Percentiles rank a stretch among this genome's conserved stretches.
Evolutionary conservation across 2,888 invertebrate species (phyloP).

Genomic region (Tenthredo distinguenda): DNA sequence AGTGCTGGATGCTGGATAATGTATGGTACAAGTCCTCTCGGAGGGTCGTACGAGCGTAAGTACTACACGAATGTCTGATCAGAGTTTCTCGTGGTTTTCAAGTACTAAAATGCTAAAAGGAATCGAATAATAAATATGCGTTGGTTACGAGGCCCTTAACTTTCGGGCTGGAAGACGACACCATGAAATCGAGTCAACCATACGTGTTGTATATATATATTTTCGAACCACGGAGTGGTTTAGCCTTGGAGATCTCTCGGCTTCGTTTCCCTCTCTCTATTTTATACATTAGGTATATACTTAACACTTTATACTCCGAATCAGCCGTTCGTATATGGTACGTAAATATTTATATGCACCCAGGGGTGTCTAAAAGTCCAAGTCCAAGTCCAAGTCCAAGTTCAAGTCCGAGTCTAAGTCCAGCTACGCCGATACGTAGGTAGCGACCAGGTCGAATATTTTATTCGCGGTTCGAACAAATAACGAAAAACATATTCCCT

Average conservation of each 20-base stretch:
- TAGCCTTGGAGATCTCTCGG: not conserved
- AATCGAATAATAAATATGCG: conserved; percentile 24
- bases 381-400: not conserved
- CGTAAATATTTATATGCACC: not conserved
- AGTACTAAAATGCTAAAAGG: not conserved
- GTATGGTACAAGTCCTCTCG: too few relatives aligned
- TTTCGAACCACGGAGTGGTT: not conserved
- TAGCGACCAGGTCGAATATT: not conserved
- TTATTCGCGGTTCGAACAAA: not conserved
- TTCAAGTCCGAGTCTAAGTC: not conserved
- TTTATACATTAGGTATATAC: not conserved
- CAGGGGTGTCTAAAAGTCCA: not conserved
- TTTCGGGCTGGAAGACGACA: not conserved
- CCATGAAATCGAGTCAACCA: not conserved
- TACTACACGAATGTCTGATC: not conserved
- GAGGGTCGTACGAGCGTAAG: not conserved
- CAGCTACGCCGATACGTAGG: not conserved
- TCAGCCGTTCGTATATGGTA: not conserved
- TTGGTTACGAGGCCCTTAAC: conserved; percentile 3
- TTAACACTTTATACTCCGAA: not conserved
- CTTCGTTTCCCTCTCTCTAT: not conserved
- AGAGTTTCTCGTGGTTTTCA: not conserved
- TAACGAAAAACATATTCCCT: not conserved
- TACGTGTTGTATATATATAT: too few relatives aligned
- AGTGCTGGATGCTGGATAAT: too few relatives aligned